phyloP scores from a whole-genome alignment of 2,113 vertebrate species.

The Anguilla japonica region DNA sequence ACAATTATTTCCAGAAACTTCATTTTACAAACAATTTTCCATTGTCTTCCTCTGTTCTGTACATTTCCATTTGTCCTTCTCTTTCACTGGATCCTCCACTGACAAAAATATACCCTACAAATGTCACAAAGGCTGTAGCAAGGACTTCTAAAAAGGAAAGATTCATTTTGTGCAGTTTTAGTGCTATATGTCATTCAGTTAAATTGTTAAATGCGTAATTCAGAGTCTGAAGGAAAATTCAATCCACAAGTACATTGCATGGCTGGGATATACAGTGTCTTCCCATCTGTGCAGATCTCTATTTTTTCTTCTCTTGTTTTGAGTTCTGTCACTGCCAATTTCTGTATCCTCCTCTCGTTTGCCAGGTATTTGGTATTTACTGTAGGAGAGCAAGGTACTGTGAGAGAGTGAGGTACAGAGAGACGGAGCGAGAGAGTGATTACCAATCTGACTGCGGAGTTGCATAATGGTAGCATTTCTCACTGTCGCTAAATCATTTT shows the following conservation, averaged over 20 bases:
- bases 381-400: not conserved
- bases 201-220: not conserved
- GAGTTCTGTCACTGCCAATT: not conserved
- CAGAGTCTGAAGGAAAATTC: not conserved
- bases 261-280: too few relatives aligned
- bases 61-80: not conserved
- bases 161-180: not conserved
- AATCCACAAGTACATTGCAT: not conserved
- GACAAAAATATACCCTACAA: not conserved
- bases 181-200: not conserved
- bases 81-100: not conserved
- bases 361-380: not conserved
- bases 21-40: not conserved
- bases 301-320: not conserved
- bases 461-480: conserved; percentile 12
- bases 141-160: not conserved
- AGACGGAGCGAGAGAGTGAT: not conserved
- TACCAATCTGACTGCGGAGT: conserved; percentile 6
- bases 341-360: not conserved
- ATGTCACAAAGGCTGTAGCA: not conserved
- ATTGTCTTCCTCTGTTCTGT: not conserved
- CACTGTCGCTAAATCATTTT: not conserved
- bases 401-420: not conserved
- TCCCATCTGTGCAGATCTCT: not conserved
- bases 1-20: not conserved